Conservation (phyloP, 2,113 vertebrate genomes). For the Cheilinus undulatus region DNA sequence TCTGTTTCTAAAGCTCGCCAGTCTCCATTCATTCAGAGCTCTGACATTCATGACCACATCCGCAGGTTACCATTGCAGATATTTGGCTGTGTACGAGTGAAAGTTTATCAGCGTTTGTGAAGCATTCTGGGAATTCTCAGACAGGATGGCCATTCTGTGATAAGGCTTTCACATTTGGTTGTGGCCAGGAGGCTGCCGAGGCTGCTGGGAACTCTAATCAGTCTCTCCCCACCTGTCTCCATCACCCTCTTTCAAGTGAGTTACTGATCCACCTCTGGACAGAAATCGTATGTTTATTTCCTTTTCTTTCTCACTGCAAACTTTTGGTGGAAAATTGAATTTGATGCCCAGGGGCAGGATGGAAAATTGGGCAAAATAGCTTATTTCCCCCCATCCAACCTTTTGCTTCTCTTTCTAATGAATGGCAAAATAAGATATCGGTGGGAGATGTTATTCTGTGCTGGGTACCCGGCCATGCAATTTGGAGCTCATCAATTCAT, state of each 20-base stretch:
- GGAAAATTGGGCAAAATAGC: constrained; percentile 87
- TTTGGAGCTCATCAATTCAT: constrained; percentile 70
- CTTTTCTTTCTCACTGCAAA: constrained; percentile 77
- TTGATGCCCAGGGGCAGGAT: constrained; percentile 85
- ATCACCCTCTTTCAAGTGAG: constrained; percentile 79
- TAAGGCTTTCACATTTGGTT: constrained; percentile 74
- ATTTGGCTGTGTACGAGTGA: constrained; percentile 25
- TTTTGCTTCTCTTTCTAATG: constrained; percentile 77
- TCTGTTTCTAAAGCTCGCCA: not conserved
- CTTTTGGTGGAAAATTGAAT: constrained; percentile 88
- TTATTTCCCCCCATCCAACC: constrained; percentile 78
- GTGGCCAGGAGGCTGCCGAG: constrained; percentile 73
- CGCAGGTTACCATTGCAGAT: constrained; percentile 32
- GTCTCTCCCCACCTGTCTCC: constrained; percentile 58
- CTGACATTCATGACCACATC: constrained; percentile 33
- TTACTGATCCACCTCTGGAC: constrained; percentile 82
- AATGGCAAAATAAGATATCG: constrained; percentile 83
- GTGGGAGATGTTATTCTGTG: constrained; percentile 63
- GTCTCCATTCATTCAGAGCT: constrained; percentile 21
- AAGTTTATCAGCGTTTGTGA: constrained; percentile 64
- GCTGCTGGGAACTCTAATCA: constrained; percentile 67
- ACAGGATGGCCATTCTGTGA: constrained; percentile 72
- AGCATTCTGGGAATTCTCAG: constrained; percentile 54
- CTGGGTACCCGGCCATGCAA: constrained; percentile 45
- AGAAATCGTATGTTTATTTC: constrained; percentile 80